phyloP scores from a whole-genome alignment of 2,797 vertebrate species.

The Morelia viridis region DNA sequence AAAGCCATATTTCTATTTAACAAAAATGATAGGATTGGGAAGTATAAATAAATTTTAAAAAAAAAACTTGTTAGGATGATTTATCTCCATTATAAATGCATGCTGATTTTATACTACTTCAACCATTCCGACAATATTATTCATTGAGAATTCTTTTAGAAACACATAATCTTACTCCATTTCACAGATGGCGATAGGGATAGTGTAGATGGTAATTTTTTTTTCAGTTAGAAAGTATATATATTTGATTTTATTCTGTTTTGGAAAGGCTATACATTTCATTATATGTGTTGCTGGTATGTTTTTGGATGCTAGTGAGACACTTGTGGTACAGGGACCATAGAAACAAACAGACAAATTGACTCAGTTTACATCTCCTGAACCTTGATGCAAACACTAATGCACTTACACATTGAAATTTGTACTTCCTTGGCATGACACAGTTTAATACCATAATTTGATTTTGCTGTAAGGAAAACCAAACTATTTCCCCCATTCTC shows the following conservation, averaged over 20 bases:
- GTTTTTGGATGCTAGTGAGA: neutral
- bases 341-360: neutral
- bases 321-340: neutral
- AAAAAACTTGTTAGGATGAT: neutral
- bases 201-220: neutral
- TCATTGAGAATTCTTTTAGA: neutral
- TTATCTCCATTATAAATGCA: neutral
- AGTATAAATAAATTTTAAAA: neutral
- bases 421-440: neutral
- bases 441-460: neutral
- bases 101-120: neutral
- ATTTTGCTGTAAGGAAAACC: constrained; percentile 37
- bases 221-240: neutral
- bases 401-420: neutral
- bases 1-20: neutral
- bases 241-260: neutral
- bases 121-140: neutral
- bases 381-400: neutral
- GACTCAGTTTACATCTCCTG: neutral
- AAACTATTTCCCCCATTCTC: constrained; percentile 45
- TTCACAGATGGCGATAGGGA: neutral
- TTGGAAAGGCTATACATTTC: neutral
- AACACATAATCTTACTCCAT: neutral
- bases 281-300: neutral
- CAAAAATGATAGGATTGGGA: neutral